Evolutionary conservation across 1,140 invertebrate genomes (phyloP).

Genomic region (Drosophila bipectinata): DNA sequence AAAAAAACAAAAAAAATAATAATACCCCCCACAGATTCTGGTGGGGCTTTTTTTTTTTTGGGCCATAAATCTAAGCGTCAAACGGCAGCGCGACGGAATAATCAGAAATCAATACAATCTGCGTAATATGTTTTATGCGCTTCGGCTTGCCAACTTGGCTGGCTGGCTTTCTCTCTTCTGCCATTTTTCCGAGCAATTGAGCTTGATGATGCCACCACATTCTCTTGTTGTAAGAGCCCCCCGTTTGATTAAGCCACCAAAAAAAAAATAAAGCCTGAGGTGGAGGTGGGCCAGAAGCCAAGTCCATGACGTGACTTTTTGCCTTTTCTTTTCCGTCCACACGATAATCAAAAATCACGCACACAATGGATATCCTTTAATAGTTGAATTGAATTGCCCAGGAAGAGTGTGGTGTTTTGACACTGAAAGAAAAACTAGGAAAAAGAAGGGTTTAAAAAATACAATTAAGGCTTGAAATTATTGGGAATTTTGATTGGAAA

Average conservation of each 20-base stretch:
- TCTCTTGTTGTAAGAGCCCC: slow-evolving; percentile 6
- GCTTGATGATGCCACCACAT: slow-evolving; percentile 73
- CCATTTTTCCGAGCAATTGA: slow-evolving; percentile 83
- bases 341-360: slow-evolving; percentile 71
- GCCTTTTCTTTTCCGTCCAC: slow-evolving; percentile 31
- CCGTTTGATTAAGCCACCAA: slow-evolving; percentile 2
- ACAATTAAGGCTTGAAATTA: neutral
- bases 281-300: slow-evolving; percentile 26
- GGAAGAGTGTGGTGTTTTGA: slow-evolving; percentile 14
- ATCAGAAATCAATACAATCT: slow-evolving; percentile 81
- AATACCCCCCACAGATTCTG: slow-evolving; percentile 16
- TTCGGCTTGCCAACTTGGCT: slow-evolving; percentile 26
- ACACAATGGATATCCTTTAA: slow-evolving; percentile 70
- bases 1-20: neutral
- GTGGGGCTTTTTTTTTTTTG: neutral
- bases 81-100: slow-evolving; percentile 63
- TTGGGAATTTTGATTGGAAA: neutral
- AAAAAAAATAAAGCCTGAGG: slow-evolving; percentile 24
- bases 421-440: neutral
- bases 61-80: slow-evolving; percentile 74
- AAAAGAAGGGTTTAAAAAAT: neutral
- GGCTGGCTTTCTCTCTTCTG: slow-evolving; percentile 27
- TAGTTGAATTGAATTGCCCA: slow-evolving; percentile 79
- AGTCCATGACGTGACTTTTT: slow-evolving; percentile 65
- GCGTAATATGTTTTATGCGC: slow-evolving; percentile 79